Evolutionary conservation across 2,888 invertebrate species (phyloP), one percentile per base, ranked within the genome.

Genomic region (Ommatoiulus sabulosus): DNA sequence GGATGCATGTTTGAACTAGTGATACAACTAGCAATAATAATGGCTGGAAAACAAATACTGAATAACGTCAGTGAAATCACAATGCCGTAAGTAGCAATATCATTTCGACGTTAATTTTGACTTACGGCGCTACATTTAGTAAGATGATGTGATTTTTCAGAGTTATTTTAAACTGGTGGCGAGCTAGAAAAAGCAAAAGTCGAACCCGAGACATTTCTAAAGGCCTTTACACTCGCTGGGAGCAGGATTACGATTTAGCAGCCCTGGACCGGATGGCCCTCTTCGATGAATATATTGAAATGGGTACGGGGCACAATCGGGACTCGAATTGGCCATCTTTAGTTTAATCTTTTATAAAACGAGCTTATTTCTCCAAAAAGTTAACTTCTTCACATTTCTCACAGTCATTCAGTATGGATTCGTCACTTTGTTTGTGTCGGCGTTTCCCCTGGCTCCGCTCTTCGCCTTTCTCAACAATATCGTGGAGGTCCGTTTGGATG

Each of bases 341-440:
- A 43, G 7, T 43, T 84, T 20, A 84, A n/a, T 20, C 84, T 10
- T 84, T 43, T 35, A 10, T 80, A n/a, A n/a, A 84, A 63, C 48
- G 85, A 15, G 43, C 24, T 87, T 87, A n/a, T n/a, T n/a, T n/a
- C n/a, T n/a, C n/a, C n/a, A n/a, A n/a, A n/a, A n/a, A n/a, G n/a
- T n/a, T n/a, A n/a, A n/a, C 89, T 90, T 89, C 88, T 88, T 92
- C 91, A 12, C 52, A 88, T 89, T 20, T 85, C 87, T 91, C 92
- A 12, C 93, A 99, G 99, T 98, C 90, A 94, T 99, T 0, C 99
- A 99, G 92, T 99, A 98, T 92, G 99, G 99, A 0, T 99, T 99
- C 92, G 97, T 99, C 0, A 99, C 99, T 0, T 93, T 99, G 0
- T 99, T 99, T 93, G 99, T 99, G 89, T 98, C 98, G 0, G 99